Conservation (phyloP, 2,113 vertebrate genomes). For the Eonycteris spelaea region DNA sequence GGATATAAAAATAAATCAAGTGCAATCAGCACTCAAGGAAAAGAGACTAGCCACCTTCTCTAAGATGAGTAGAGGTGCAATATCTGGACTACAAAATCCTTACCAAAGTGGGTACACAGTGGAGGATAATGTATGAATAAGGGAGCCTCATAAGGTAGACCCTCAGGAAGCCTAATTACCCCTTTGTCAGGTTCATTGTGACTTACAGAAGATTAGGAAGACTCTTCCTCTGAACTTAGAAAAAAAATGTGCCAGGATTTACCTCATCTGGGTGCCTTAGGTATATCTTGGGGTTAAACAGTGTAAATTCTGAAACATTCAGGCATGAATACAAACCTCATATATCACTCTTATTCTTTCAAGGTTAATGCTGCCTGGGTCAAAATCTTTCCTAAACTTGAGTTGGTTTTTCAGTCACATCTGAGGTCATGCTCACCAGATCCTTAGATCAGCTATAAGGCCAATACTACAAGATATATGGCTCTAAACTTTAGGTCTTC, state of each 20-base stretch:
- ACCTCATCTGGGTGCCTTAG: background rate
- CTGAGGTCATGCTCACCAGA: background rate
- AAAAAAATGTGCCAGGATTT: background rate
- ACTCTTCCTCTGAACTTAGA: background rate
- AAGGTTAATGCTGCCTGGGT: background rate
- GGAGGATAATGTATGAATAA: background rate
- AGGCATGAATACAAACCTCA: background rate
- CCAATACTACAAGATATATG: background rate
- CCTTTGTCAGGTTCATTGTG: background rate
- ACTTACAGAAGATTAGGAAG: background rate
- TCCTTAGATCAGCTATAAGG: background rate
- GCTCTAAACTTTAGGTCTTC: background rate
- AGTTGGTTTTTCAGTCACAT: background rate
- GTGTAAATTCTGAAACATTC: background rate
- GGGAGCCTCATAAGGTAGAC: background rate
- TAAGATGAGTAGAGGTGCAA: background rate
- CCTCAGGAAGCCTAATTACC: background rate
- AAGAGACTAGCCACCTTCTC: background rate
- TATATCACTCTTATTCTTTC: background rate
- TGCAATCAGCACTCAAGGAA: background rate
- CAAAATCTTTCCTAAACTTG: background rate
- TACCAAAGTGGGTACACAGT: background rate
- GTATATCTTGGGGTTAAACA: background rate
- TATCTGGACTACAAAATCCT: background rate
- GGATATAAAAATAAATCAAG: background rate